phyloP scores from a whole-genome alignment of 2,797 vertebrate genomes.

The Cossypha dichroa region DNA sequence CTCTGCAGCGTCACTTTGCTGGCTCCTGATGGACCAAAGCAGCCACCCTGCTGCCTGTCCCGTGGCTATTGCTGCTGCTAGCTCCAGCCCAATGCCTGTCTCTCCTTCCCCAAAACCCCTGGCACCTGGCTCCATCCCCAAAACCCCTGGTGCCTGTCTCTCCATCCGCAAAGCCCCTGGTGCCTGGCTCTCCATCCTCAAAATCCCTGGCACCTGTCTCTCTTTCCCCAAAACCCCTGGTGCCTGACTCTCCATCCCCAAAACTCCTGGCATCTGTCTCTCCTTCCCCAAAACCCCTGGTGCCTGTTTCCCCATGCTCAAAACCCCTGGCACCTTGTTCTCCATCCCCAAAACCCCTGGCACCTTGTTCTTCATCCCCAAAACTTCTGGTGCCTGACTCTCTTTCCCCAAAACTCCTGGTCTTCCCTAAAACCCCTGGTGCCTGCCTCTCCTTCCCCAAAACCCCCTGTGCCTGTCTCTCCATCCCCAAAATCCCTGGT shows the following conservation, averaged over 20 bases:
- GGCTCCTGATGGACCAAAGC: neutral
- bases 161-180: no score
- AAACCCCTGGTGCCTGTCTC: no score
- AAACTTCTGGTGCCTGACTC: neutral
- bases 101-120: neutral
- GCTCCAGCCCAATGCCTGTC: accelerated
- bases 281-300: neutral
- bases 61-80: neutral
- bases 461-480: no score
- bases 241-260: neutral
- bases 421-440: no score
- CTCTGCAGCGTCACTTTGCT: neutral
- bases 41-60: neutral
- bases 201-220: neutral
- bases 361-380: neutral
- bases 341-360: neutral
- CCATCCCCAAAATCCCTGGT: neutral
- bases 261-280: neutral
- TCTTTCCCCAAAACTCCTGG: neutral
- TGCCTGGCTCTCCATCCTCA: neutral
- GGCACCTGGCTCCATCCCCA: no score
- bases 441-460: neutral
- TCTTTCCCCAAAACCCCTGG: no score
- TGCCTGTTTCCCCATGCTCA: neutral
- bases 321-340: neutral